A percentile compares a stretch with the other conserved stretches of the same genome.
Evolutionary conservation across 2,113 vertebrate genomes (phyloP).

Genomic region (Gymnarchus niloticus): DNA sequence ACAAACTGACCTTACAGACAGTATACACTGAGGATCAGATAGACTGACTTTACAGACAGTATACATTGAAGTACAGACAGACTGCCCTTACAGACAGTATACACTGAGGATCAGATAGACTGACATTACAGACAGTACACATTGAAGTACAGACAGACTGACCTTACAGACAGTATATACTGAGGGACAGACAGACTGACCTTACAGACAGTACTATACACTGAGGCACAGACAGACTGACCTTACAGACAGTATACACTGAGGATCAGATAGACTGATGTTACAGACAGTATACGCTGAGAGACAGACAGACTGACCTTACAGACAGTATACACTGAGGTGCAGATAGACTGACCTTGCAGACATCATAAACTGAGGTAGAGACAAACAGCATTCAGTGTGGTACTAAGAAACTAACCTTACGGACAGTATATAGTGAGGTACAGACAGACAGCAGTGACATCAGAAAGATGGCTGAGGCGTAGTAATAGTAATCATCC

Average conservation of each 20-base stretch:
- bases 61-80: background rate
- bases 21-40: background rate
- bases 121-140: conserved; percentile 32
- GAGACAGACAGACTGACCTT: conserved; percentile 23
- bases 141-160: conserved; percentile 25
- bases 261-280: conserved; percentile 15
- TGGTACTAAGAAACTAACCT: conserved; percentile 31
- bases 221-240: conserved; percentile 20
- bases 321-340: background rate
- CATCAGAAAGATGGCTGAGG: conserved; percentile 43
- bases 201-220: conserved; percentile 35
- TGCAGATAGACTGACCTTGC: background rate
- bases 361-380: background rate
- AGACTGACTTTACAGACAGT: background rate
- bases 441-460: conserved; percentile 39
- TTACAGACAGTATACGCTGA: conserved; percentile 34
- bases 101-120: conserved; percentile 31
- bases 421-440: conserved; percentile 41
- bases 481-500: conserved; percentile 40
- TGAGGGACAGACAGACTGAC: conserved; percentile 12
- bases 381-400: background rate
- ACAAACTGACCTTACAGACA: background rate
- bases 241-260: background rate
- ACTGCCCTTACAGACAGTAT: conserved; percentile 30
- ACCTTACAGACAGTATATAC: background rate